Conservation (phyloP, 2,888 invertebrate genomes). For the Automeris io region DNA sequence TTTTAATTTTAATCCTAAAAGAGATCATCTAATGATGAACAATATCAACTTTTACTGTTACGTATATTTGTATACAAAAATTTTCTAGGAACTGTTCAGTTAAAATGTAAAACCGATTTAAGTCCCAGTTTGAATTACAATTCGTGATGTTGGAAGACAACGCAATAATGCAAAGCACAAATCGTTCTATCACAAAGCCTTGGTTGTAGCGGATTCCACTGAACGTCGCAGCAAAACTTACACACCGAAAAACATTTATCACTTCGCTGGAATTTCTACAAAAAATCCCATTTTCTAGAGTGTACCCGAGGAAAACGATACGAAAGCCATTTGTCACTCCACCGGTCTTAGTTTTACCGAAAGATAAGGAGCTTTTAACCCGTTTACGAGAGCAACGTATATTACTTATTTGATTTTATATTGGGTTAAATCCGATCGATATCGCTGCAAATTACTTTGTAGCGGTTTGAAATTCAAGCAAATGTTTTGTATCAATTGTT, state of each 20-base stretch:
- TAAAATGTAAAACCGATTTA: no score
- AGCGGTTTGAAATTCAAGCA: no score
- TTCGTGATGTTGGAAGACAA: no score
- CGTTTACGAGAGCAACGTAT: slow-evolving; percentile 3
- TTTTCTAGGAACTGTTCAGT: no score
- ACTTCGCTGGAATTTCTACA: slow-evolving; percentile 21
- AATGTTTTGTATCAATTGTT: no score
- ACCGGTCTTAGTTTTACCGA: slow-evolving; percentile 25
- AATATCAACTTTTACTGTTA: no score
- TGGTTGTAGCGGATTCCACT: slow-evolving; percentile 6
- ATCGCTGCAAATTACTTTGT: background rate
- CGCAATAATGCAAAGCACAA: background rate
- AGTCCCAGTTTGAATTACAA: no score
- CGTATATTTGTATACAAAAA: no score
- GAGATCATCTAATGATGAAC: no score
- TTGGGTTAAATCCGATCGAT: background rate
- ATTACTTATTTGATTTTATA: background rate
- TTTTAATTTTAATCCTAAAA: no score
- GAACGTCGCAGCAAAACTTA: slow-evolving; percentile 5
- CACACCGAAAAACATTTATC: slow-evolving; percentile 26
- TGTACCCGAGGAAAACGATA: slow-evolving; percentile 34
- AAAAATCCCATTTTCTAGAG: slow-evolving; percentile 32
- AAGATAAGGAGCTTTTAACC: slow-evolving; percentile 8
- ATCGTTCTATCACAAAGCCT: slow-evolving; percentile 1
- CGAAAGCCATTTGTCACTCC: slow-evolving; percentile 38